A percentile compares a stretch with the other conserved stretches of the same genome.
Conservation (phyloP, 2,113 vertebrate genomes). For the Lathamus discolor region DNA sequence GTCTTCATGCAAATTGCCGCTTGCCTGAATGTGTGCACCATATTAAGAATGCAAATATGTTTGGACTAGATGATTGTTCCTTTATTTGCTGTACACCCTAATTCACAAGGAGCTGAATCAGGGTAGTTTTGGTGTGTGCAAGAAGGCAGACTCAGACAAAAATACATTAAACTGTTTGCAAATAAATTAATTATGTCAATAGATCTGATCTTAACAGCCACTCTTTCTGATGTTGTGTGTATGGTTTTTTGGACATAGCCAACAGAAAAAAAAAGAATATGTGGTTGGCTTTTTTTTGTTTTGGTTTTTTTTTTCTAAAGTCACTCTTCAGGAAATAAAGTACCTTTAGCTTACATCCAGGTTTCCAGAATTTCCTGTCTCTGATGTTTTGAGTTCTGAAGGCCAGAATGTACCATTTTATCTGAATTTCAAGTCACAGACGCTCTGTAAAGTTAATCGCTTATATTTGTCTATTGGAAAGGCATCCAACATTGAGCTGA, state of each 20-base stretch:
- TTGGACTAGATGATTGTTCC: slow-evolving; percentile 60
- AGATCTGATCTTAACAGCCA: background rate
- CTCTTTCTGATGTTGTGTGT: background rate
- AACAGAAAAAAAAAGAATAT: background rate
- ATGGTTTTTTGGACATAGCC: background rate
- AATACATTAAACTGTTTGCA: slow-evolving; percentile 58
- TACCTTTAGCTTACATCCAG: background rate
- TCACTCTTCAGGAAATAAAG: background rate
- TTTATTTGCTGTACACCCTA: slow-evolving; percentile 52
- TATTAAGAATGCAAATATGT: slow-evolving; percentile 70
- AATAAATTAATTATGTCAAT: slow-evolving; percentile 58
- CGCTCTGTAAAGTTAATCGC: background rate
- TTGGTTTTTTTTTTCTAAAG: background rate
- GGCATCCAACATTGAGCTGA: background rate
- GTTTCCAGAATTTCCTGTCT: background rate
- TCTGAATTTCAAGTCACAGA: slow-evolving; percentile 23
- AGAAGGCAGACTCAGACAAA: slow-evolving; percentile 32
- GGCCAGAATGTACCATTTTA: background rate
- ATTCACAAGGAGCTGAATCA: slow-evolving; percentile 59
- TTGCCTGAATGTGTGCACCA: slow-evolving; percentile 64
- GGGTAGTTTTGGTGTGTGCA: background rate
- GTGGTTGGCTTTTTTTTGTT: no score
- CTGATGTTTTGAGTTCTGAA: background rate
- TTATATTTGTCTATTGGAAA: slow-evolving; percentile 34
- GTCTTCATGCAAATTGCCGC: slow-evolving; percentile 53